Evolutionary conservation across 2,888 invertebrate genomes (phyloP), one percentile per base, ranked within the genome.

Genomic region (Zhuqinia jingwanae): DNA sequence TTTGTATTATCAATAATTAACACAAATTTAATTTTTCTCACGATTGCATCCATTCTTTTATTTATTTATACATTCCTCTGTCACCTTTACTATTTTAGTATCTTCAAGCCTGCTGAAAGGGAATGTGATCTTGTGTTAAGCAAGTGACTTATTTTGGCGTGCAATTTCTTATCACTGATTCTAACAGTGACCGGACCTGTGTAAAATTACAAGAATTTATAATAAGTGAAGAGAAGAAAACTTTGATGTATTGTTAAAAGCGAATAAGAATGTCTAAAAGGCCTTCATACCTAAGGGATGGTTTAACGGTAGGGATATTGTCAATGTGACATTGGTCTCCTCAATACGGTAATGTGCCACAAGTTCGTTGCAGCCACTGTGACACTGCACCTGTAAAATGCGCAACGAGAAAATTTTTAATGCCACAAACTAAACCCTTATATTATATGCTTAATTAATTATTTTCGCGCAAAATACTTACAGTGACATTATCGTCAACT

Each of bases 301-400:
- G 93, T 97, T 97, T 27, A 93, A 92, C 0, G 98, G 96, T 89
- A 99, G 93, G 68, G 94, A 93, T 90, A 99, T 95, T 27, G 94
- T 93, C 88, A 99, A 93, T 92, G 97, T 96, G 92, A 98, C 95
- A 89, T 94, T 94, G 0, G 95, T 95, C 89, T 97, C 97, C 91
- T 97, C 97, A 89, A 98, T 95, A 20, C 94, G 94, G 92, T 97
- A 97, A 15, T 94, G 93, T 22, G 97, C 97, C 50, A 95, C 93
- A 68, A 98, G 96, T 94, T 98, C 97, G 87, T 96, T 93, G 0
- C 95, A 94, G 15, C 95, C 94, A 85, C 94, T 94, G 91, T 96
- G 95, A 22, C 96, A 95, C 90, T 95, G 95, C 20, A 97, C 94
- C 95, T 96, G 91, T 60, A 91, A 91, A 58, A 85, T 63, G 76